Evolutionary conservation across 2,888 invertebrate species (phyloP), one percentile per base, ranked within the genome.

Genomic region (Caenorhabditis parvicauda): DNA sequence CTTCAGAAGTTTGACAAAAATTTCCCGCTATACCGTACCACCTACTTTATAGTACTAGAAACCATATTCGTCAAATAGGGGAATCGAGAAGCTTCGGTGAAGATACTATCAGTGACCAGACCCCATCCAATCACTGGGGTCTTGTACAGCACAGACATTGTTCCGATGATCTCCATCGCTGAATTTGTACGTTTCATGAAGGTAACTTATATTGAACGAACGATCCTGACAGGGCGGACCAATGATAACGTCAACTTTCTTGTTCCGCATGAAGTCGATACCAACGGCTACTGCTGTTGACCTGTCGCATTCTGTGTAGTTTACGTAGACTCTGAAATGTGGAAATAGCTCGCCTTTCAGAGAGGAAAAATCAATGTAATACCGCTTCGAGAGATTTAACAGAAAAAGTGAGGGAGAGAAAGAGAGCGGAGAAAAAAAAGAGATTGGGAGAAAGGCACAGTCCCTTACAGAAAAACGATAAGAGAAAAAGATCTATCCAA

Each of bases 101-200:
- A 59, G 37, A 55, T 56, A 2, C 55, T 56, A 41, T 48, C 54
- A 2, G 65, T 62, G 1, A 65, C 65, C 1, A 58, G 25, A 2
- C 74, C 74, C 74, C 74, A 74, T 6, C 59, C 57, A 3, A 65
- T 41, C 2, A 70, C 22, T 1, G 74, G 74, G 4, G 64, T 53
- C 19, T 57, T 60, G 47, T 65, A 72, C 43, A 41, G 69, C 1
- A 38, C 64, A 19, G 54, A 60, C 70, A 50, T 66, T 21, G 58
- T 55, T 19, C 43, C 64, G 55, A 63, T 58, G 1, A 63, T 38
- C 25, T 55, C 63, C 63, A 63, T 55, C 0, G 63, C 62, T 62
- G 22, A 41, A 56, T 41, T 19, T 24, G 43, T 17, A 14, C 7
- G 17, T n/a, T 7, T 46, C 24, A 39, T 22, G 24, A 9, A 46